Evolutionary conservation across 2,797 vertebrate species (phyloP).

Genomic region (Vipera latastei): DNA sequence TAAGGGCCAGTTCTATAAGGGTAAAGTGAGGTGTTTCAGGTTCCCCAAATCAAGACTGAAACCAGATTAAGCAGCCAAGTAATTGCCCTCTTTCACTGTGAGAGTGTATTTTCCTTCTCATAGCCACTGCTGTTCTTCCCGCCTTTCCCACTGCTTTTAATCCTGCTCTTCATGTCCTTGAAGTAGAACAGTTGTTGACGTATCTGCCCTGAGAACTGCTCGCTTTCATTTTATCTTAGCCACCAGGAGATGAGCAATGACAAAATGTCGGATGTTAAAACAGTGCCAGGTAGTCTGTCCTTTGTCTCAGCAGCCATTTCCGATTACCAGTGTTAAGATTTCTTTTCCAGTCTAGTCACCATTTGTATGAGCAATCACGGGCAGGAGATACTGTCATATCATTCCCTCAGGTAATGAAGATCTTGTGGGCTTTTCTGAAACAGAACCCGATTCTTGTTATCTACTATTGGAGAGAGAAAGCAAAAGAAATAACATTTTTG

Average conservation of each 20-base stretch:
- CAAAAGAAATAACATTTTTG: not conserved
- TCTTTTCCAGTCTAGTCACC: not conserved
- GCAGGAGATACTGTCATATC: not conserved
- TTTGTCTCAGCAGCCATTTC: not conserved
- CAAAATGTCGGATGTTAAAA: not conserved
- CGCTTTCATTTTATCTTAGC: not conserved
- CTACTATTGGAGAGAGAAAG: not conserved
- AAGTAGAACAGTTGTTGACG: not conserved
- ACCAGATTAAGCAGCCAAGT: not conserved
- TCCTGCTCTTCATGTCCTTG: not conserved
- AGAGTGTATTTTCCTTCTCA: not conserved
- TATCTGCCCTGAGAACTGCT: not conserved
- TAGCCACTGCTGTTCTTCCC: not conserved
- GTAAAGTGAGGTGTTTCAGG: not conserved
- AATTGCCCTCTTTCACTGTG: not conserved
- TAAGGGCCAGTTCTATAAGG: not conserved
- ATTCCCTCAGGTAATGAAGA: not conserved
- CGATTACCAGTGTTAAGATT: not conserved
- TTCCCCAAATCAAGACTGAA: not conserved
- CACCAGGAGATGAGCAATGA: not conserved
- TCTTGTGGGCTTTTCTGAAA: not conserved
- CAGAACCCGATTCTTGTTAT: not conserved
- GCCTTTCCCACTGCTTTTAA: not conserved
- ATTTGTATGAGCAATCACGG: not conserved
- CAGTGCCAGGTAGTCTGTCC: not conserved